Base-by-base conservation (phyloP, 2,888 invertebrate genomes). In the Nymphalis urticae region DNA sequence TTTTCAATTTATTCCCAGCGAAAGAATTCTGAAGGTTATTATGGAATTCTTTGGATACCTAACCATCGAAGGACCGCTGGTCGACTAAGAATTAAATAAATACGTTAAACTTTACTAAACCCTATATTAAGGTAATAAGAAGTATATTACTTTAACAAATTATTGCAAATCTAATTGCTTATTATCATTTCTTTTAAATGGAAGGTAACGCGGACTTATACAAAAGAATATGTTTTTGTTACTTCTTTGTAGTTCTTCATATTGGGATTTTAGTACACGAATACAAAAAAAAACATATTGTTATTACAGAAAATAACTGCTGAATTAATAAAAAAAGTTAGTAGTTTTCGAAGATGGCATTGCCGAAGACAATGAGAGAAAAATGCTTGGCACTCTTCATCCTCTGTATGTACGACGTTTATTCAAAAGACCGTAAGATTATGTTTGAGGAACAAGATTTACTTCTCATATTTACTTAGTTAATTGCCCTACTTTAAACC, bases 1-100 rank as follows among this genome's bases (percentile, higher is more conserved):
- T 66, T 68, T 72, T 72, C 72, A 72, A 72, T 72, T 72, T 72
- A 72, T 72, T 72, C 68, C 50, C 68, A 32, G 64, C 72, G 61
- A 68, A 72, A 68, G 70, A 70, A 70, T 70, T 66, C 70, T 68
- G 68, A 65, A 66, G 68, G 70, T 68, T 72, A 72, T 72, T 72
- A 72, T 70, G 68, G 70, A 70, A 72, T 72, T 66, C 72, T 64
- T 53, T 63, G 66, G 61, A 68, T 68, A 64, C 64, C 66, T 51
- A 59, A 60, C 62, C 68, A 62, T 68, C 68, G 72, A 70, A 70
- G 66, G 72, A 66, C 68, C 63, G 60, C 53, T 66, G 72, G 68
- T 70, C 68, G 56, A 50, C 10, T 42, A 61, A 53, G 50, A 62
- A 27, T 59, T 56, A 66, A 51, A 51, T 16, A 27, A 61, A 19